These are phyloP conservation scores for Hanleya hanleyi DNA, from an alignment of 2,888 invertebrate genomes.

Conservation along the genomic window DNA sequence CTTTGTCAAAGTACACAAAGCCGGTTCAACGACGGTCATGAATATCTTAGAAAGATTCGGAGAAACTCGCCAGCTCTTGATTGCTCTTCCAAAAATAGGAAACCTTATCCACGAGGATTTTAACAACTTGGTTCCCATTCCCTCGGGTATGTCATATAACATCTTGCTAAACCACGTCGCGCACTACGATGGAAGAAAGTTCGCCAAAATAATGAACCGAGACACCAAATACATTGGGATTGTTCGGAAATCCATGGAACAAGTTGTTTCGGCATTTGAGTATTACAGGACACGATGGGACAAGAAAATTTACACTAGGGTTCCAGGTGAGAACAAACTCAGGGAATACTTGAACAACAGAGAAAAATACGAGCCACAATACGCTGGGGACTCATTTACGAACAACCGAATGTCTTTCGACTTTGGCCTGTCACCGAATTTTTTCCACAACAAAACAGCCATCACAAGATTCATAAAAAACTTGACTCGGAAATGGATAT, in stretches of 20 bases:
- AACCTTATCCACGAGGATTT: background rate
- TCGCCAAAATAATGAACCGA: background rate
- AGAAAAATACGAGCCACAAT: background rate
- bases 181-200: background rate
- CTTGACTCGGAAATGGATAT: conserved; percentile 6
- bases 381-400: background rate
- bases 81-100: background rate
- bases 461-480: background rate
- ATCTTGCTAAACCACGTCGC: background rate
- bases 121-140: background rate
- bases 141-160: background rate
- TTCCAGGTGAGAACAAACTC: background rate
- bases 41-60: background rate
- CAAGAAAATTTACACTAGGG: background rate
- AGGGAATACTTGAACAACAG: background rate
- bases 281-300: background rate
- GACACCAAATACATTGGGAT: conserved; percentile 6
- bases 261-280: background rate
- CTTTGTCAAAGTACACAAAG: conserved; percentile 1
- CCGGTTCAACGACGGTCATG: background rate
- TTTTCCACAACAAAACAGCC: background rate
- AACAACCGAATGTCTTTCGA: conserved; percentile 7
- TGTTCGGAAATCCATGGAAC: background rate
- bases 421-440: background rate
- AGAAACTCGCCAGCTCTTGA: background rate